Evolutionary conservation across 1,140 invertebrate genomes (phyloP).

Genomic region (Globodera ellingtonae): DNA sequence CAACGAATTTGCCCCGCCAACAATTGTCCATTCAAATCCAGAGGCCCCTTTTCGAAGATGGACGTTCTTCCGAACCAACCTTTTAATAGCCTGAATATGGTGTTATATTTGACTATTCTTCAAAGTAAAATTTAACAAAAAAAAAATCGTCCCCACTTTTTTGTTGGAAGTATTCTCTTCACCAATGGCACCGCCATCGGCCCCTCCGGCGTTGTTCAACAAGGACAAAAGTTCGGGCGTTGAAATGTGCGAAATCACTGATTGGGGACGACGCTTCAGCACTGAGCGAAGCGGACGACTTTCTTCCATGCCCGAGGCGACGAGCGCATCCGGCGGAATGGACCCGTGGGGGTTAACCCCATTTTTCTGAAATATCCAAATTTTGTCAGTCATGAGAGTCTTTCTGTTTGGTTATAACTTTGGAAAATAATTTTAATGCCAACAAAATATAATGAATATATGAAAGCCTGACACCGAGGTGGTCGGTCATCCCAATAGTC

Average conservation of each 20-base stretch:
- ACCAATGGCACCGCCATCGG: not conserved
- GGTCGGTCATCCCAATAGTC: too few species aligned
- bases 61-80: conserved; percentile 21
- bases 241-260: conserved; percentile 31
- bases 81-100: not conserved
- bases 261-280: conserved; percentile 42
- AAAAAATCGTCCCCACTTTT: not conserved
- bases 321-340: not conserved
- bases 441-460: too few species aligned
- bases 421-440: too few species aligned
- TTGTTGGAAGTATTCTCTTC: not conserved
- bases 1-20: conserved; percentile 51
- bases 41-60: conserved; percentile 8
- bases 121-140: too few species aligned
- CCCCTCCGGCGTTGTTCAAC: not conserved
- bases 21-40: conserved; percentile 53
- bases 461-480: too few species aligned
- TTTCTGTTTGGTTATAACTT: too few species aligned
- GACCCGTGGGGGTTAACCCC: not conserved
- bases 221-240: conserved; percentile 24
- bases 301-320: conserved; percentile 15
- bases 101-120: too few species aligned
- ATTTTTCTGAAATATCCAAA: too few species aligned
- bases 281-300: conserved; percentile 47
- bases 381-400: too few species aligned